Evolutionary conservation across 2,113 vertebrate genomes (phyloP).

Genomic region (Zootoca vivipara): DNA sequence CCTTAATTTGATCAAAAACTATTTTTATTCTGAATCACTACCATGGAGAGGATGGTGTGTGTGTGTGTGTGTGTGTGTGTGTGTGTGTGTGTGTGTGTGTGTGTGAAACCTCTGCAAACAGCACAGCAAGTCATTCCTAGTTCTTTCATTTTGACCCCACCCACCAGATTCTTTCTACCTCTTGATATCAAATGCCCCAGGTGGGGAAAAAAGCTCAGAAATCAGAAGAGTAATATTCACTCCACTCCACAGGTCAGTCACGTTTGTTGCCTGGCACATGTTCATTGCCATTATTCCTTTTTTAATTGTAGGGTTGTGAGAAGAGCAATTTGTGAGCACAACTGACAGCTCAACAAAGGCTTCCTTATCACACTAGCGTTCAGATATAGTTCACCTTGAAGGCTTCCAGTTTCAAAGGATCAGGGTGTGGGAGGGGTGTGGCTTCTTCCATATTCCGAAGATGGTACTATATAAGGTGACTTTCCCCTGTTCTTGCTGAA

Average conservation of each 20-base stretch:
- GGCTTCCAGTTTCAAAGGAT: conserved; percentile 45
- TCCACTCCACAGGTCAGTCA: neutral
- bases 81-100: too few relatives aligned
- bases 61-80: too few relatives aligned
- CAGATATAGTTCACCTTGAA: conserved; percentile 68
- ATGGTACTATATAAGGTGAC: too few relatives aligned
- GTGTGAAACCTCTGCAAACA: neutral
- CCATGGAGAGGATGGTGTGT: neutral
- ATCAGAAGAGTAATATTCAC: neutral
- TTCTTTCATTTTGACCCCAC: conserved; percentile 57
- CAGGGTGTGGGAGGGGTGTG: neutral
- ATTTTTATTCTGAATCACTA: conserved; percentile 13
- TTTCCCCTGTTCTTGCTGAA: neutral
- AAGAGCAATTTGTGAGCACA: conserved; percentile 8
- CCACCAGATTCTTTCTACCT: conserved; percentile 33
- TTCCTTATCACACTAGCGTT: conserved; percentile 28
- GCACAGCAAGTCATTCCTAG: neutral
- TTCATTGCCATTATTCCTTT: conserved; percentile 31
- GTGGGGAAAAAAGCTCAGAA: neutral
- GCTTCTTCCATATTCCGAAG: too few relatives aligned
- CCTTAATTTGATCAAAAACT: conserved; percentile 21
- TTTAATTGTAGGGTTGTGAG: neutral
- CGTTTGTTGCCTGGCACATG: neutral
- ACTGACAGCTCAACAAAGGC: conserved; percentile 56
- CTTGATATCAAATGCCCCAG: neutral